These are phyloP conservation scores for Bubo scandiacus DNA, from an alignment of 2,113 vertebrate genomes.

Conservation along the genomic window DNA sequence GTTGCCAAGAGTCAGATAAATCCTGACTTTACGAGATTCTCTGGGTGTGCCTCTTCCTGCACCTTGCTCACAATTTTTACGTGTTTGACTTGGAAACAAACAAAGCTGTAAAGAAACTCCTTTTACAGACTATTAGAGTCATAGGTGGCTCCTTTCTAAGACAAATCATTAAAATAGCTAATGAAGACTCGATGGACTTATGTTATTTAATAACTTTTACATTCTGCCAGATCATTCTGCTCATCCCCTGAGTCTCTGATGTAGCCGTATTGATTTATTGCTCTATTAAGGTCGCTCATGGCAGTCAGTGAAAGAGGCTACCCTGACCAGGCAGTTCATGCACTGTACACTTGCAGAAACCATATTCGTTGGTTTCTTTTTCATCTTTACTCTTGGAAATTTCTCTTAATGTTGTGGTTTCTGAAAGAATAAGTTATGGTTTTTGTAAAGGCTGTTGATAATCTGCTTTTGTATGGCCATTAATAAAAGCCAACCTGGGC, in stretches of 20 bases:
- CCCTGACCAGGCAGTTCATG: neutral
- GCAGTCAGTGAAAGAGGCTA: neutral
- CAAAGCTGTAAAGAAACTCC: neutral
- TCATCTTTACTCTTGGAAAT: neutral
- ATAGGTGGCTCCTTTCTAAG: neutral
- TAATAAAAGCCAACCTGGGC: neutral
- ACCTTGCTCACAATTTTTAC: neutral
- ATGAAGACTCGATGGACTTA: neutral
- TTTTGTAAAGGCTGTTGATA: neutral
- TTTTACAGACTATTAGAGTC: fast-evolving
- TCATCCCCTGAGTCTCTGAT: neutral
- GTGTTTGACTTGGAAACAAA: neutral
- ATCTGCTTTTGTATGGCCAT: neutral
- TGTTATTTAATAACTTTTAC: neutral
- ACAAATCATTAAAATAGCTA: neutral
- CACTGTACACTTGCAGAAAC: neutral
- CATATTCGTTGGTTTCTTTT: neutral
- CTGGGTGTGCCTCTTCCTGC: neutral
- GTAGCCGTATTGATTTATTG: neutral
- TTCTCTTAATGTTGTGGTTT: neutral
- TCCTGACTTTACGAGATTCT: neutral
- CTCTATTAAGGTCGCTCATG: neutral
- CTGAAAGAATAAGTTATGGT: neutral
- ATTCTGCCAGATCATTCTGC: neutral
- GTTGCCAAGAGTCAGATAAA: neutral